These are phyloP conservation scores for Drosophila funebris DNA, from an alignment of 1,140 invertebrate genomes.

Conservation along the genomic window DNA sequence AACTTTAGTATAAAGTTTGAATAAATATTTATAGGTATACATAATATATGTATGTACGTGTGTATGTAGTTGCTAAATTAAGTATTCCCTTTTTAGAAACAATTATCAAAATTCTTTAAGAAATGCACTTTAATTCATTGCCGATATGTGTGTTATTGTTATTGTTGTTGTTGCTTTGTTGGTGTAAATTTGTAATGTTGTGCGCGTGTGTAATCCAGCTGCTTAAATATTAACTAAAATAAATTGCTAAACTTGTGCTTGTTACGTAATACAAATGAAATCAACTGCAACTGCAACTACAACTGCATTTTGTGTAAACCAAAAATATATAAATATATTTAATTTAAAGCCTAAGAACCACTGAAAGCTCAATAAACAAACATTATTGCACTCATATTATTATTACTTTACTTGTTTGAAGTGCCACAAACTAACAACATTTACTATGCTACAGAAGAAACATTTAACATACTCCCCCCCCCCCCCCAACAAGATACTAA, in stretches of 20 bases:
- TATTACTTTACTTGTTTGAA: conserved; percentile 6
- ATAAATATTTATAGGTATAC: conserved; percentile 19
- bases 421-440: conserved; percentile 34
- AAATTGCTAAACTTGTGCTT: not conserved
- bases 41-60: not conserved
- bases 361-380: conserved; percentile 16
- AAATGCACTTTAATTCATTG: conserved; percentile 67
- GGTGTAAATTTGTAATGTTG: too few relatives aligned
- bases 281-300: not conserved
- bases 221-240: conserved; percentile 8
- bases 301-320: not conserved
- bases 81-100: conserved; percentile 46
- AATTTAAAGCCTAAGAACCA: conserved; percentile 1
- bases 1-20: conserved; percentile 25
- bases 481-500: too few relatives aligned
- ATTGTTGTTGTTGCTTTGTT: not conserved
- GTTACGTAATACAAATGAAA: not conserved
- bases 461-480: conserved; percentile 25
- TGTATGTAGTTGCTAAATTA: conserved; percentile 23
- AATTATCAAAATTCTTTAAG: conserved; percentile 50
- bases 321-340: not conserved
- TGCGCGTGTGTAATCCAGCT: conserved; percentile 3
- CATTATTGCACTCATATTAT: conserved; percentile 24
- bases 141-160: conserved; percentile 55
- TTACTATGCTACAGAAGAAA: conserved; percentile 23